A percentile compares a stretch with the other conserved stretches of the same genome.
Evolutionary conservation across 2,113 vertebrate genomes (phyloP).

Genomic region (Sapajus apella): DNA sequence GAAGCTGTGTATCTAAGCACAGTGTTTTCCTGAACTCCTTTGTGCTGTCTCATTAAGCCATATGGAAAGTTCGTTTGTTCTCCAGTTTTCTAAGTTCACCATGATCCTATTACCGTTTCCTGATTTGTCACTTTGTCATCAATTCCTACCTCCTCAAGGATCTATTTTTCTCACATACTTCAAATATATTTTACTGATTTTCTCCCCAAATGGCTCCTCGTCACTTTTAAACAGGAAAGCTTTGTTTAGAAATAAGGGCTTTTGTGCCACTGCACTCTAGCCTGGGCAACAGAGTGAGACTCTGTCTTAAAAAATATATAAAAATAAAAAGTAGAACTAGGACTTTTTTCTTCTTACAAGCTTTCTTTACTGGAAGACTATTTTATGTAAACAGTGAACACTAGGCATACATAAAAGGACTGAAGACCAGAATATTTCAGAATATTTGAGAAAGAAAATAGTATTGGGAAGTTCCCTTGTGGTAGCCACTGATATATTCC

Average conservation of each 20-base stretch:
- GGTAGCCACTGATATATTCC: neutral
- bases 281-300: too few relatives aligned
- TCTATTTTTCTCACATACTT: neutral
- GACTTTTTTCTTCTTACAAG: too few relatives aligned
- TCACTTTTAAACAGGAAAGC: neutral
- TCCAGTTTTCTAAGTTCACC: neutral
- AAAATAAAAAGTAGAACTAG: too few relatives aligned
- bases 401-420: neutral
- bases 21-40: neutral
- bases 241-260: neutral
- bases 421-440: neutral
- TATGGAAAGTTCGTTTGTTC: neutral
- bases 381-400: neutral
- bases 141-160: neutral
- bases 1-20: neutral
- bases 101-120: neutral
- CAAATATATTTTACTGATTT: neutral
- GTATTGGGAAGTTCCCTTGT: neutral
- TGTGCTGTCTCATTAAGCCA: neutral
- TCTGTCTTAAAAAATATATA: too few relatives aligned
- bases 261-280: neutral
- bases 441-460: conserved; percentile 27
- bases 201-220: neutral
- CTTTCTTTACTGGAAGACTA: neutral
- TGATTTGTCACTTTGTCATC: neutral